A percentile compares a stretch with the other conserved stretches of the same genome.
phyloP scores from a whole-genome alignment of 2,888 invertebrate species.

The Parascotia fuliginaria region DNA sequence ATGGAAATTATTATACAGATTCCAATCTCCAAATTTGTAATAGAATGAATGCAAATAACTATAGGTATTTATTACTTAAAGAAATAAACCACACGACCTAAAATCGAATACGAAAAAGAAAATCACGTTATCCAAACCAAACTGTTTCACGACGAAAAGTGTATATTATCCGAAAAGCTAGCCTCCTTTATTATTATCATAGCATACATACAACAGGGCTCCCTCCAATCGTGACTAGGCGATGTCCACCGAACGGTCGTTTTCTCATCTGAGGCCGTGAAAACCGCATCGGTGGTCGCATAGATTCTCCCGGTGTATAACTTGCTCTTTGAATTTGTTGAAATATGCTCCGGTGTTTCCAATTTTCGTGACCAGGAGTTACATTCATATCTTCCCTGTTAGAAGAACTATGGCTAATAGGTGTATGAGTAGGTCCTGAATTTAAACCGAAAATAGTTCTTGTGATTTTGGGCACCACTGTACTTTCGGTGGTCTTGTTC shows the following conservation, averaged over 20 bases:
- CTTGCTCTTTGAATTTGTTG: conserved; percentile 3
- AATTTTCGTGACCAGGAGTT: conserved; percentile 2
- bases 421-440: not conserved
- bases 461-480: conserved; percentile 32
- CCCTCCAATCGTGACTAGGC: conserved; percentile 35
- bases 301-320: too few species aligned
- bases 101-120: too few species aligned
- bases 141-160: too few species aligned
- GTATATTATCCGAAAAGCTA: not conserved
- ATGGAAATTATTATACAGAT: too few species aligned
- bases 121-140: too few species aligned
- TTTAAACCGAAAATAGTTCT: conserved; percentile 33
- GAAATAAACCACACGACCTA: too few species aligned
- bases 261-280: conserved; percentile 2
- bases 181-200: conserved; percentile 2
- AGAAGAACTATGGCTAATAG: conserved; percentile 2
- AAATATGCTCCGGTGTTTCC: conserved; percentile 27
- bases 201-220: conserved; percentile 51
- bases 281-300: not conserved
- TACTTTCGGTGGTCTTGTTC: conserved; percentile 35
- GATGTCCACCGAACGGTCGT: conserved; percentile 13
- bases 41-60: too few species aligned
- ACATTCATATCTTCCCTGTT: conserved; percentile 4
- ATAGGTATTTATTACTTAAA: too few species aligned
- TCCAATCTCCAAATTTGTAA: too few species aligned